Base-by-base conservation (phyloP, 2,888 invertebrate genomes). In the Volucella inanis region DNA sequence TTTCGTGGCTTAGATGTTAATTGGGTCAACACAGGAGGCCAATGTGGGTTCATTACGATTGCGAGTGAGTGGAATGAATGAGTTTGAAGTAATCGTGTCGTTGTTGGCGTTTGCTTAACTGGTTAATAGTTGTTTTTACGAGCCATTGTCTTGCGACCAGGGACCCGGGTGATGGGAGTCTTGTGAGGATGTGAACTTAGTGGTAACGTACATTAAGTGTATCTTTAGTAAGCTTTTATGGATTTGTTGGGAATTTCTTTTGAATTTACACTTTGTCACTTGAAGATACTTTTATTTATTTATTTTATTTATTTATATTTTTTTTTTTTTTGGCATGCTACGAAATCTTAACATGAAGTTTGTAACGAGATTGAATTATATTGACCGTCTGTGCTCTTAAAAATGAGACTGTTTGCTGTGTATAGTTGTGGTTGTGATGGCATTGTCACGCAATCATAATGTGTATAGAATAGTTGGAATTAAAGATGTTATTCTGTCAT, bases 11-110 rank as follows among this genome's bases (percentile, higher is more conserved):
- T 59, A 77, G 67, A 76, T 77, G 85, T 76, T 85, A 81, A 81
- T 81, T 85, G 72, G 85, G 85, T 85, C 77, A 81, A 52, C 80
- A 77, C 52, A 77, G 80, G 72, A 62, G 84, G 64, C 71, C 84
- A 78, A 68, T 62, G 71, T 39, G 65, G 70, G 84, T 84, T 79
- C 79, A 85, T 52, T 71, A 76, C 64, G 72, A 72, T 57, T 68
- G 31, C 31, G 31, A 31, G 31, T 31, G 31, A 31, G 31, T 31
- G 31, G 31, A 31, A 31, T 31, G 31, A 31, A 31, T 31, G 31
- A 31, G 31, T 31, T 31, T 31, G 31, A 31, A 31, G 31, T 6
- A 6, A 6, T 31, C 31, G 31, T 31, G 31, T 75, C 54, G 45
- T 39, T 52, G 59, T 18, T 49, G 67, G 39, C 11, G 50, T 31